Evolutionary conservation across 2,888 invertebrate species (phyloP).

Genomic region (Drosophila cracens): DNA sequence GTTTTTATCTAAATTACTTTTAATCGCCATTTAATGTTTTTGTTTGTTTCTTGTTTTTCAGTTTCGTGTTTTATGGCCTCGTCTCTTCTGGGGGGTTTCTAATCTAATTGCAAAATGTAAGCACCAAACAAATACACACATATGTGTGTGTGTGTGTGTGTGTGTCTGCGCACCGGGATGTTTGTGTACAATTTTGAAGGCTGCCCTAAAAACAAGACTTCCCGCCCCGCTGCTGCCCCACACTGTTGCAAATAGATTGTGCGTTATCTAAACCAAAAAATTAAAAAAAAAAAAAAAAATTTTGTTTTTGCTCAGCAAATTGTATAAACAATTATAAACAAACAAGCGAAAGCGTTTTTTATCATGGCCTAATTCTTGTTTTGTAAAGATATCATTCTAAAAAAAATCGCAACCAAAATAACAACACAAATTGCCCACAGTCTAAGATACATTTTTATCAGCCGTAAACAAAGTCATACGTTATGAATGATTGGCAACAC

Average conservation of each 20-base stretch:
- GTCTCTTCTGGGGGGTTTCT: conserved; percentile 64
- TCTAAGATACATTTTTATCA: conserved; percentile 38
- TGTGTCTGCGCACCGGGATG: conserved; percentile 34
- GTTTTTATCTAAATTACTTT: conserved; percentile 81
- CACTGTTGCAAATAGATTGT: conserved; percentile 53
- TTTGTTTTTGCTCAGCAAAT: conserved; percentile 51
- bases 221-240: conserved; percentile 4
- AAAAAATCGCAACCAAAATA: conserved; percentile 44
- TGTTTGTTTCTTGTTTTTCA: conserved; percentile 72
- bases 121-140: conserved; percentile 38
- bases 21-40: conserved; percentile 82
- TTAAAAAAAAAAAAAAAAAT: background rate
- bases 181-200: conserved; percentile 72
- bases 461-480: conserved; percentile 64
- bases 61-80: conserved; percentile 69
- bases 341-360: conserved; percentile 69
- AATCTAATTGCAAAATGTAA: conserved; percentile 79
- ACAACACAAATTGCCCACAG: conserved; percentile 30
- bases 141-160: conserved; percentile 2
- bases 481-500: conserved; percentile 41
- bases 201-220: conserved; percentile 15
- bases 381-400: conserved; percentile 55
- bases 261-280: conserved; percentile 57
- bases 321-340: conserved; percentile 78
- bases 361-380: conserved; percentile 71